A percentile compares a stretch with the other conserved stretches of the same genome.
Conservation (phyloP, 2,888 invertebrate species). For the Aplocera efformata region DNA sequence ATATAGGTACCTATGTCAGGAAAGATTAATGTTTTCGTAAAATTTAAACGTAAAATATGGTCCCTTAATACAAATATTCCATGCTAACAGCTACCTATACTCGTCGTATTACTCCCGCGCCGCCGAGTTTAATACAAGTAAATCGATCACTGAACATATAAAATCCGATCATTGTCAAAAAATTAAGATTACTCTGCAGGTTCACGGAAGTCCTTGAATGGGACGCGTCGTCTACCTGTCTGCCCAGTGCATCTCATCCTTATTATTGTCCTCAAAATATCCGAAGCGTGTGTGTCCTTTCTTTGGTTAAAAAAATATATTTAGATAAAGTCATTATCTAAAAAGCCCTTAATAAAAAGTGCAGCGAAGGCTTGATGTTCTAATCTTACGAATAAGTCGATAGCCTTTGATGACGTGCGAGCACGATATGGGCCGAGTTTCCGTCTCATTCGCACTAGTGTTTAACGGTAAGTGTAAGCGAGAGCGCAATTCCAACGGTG, state of each 20-base stretch:
- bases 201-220: slow-evolving; percentile 29
- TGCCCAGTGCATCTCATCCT: slow-evolving; percentile 13
- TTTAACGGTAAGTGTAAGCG: slow-evolving; percentile 46
- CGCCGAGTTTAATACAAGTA: too few relatives aligned
- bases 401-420: slow-evolving; percentile 49
- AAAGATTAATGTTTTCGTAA: too few relatives aligned
- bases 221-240: slow-evolving; percentile 16
- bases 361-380: slow-evolving; percentile 51
- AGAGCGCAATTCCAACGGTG: slow-evolving; percentile 66
- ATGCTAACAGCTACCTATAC: too few relatives aligned
- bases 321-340: slow-evolving; percentile 4
- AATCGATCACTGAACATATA: not conserved
- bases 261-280: slow-evolving; percentile 2
- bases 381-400: slow-evolving; percentile 45
- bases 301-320: too few relatives aligned
- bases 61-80: too few relatives aligned
- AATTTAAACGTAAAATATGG: too few relatives aligned
- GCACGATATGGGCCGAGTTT: slow-evolving; percentile 22
- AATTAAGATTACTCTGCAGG: slow-evolving; percentile 22
- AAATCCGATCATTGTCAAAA: slow-evolving; percentile 11
- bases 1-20: too few relatives aligned
- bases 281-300: not conserved
- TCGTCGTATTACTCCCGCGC: too few relatives aligned
- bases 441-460: slow-evolving; percentile 42
- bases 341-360: slow-evolving; percentile 24